phyloP scores from a whole-genome alignment of 2,888 invertebrate genomes.

The Drosophila quinaria region DNA sequence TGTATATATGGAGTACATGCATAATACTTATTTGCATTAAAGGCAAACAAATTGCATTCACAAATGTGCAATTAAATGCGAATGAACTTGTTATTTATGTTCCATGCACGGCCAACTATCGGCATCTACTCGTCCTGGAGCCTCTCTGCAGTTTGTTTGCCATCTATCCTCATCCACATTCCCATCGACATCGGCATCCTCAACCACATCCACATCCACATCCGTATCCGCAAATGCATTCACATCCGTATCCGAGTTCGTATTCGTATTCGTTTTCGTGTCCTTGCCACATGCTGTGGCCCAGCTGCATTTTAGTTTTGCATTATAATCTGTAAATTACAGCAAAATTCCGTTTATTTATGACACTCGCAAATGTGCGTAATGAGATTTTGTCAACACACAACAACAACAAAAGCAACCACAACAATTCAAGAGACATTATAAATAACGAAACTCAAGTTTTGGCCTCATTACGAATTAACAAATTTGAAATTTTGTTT shows the following conservation, averaged over 20 bases:
- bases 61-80: constrained; percentile 81
- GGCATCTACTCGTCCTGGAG: constrained; percentile 18
- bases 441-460: constrained; percentile 35
- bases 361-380: constrained; percentile 67
- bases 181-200: constrained; percentile 5
- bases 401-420: not conserved
- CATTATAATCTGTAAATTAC: constrained; percentile 81
- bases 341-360: constrained; percentile 73
- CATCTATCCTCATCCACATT: constrained; percentile 24
- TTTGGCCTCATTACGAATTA: constrained; percentile 44
- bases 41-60: constrained; percentile 59
- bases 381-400: constrained; percentile 61
- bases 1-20: constrained; percentile 14
- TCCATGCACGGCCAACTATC: constrained; percentile 33
- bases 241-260: constrained; percentile 25
- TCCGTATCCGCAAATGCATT: constrained; percentile 22
- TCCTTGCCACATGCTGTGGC: constrained; percentile 58
- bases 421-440: constrained; percentile 6
- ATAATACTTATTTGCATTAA: constrained; percentile 46
- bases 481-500: constrained; percentile 23
- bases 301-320: constrained; percentile 73
- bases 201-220: not conserved
- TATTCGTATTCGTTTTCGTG: constrained; percentile 10
- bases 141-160: constrained; percentile 16
- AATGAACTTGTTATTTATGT: constrained; percentile 80